phyloP scores from a whole-genome alignment of 2,888 invertebrate genomes.

The Euproctis similis region DNA sequence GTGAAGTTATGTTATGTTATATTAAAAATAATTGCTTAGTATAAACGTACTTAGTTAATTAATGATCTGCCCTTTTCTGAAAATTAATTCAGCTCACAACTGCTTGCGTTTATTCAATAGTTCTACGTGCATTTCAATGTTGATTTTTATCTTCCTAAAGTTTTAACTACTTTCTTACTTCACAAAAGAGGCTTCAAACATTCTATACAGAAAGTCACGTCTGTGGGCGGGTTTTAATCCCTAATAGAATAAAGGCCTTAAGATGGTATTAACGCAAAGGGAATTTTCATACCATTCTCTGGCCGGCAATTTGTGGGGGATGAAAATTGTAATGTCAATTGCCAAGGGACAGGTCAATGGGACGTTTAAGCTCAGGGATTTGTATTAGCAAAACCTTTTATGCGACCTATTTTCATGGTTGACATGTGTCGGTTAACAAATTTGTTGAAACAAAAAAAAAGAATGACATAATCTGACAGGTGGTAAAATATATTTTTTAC shows the following conservation, averaged over 20 bases:
- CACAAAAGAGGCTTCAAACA: slow-evolving; percentile 15
- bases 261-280: slow-evolving; percentile 12
- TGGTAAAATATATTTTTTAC: too few species aligned
- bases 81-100: too few species aligned
- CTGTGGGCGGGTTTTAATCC: slow-evolving; percentile 4
- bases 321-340: slow-evolving; percentile 3
- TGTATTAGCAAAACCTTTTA: background rate
- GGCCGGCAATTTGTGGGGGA: slow-evolving; percentile 13
- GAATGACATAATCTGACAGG: too few species aligned
- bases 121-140: slow-evolving; percentile 19
- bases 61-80: too few species aligned
- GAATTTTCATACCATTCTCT: slow-evolving; percentile 10
- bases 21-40: too few species aligned
- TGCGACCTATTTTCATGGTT: background rate
- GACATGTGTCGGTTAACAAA: background rate
- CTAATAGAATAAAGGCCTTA: slow-evolving; percentile 21
- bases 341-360: background rate
- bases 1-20: too few species aligned
- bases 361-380: background rate
- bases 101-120: too few species aligned
- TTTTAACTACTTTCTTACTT: slow-evolving; percentile 20
- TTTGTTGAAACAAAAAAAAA: too few species aligned
- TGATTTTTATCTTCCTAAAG: slow-evolving; percentile 28
- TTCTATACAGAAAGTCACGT: slow-evolving; percentile 16
- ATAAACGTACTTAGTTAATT: too few species aligned